Base-by-base conservation (phyloP, 2,888 invertebrate genomes). In the Drosophila engyochracea region DNA sequence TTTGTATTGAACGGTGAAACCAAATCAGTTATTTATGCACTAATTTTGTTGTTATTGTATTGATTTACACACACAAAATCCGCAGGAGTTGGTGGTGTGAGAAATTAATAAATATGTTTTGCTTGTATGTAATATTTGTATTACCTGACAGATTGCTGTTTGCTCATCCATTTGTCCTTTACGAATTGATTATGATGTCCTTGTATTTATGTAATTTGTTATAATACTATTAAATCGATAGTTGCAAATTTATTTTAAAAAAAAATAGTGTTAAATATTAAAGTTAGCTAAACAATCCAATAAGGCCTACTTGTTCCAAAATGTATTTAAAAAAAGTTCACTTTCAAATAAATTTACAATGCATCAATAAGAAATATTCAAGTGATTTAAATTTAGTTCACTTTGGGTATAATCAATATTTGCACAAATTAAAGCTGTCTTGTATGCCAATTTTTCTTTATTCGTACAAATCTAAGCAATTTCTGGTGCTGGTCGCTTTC, bases 51-150 rank as follows among this genome's bases (percentile, higher is more conserved):
- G 30, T 30, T 30, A 30, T 82, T 84, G 76, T 82, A 84, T 86
- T 80, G 78, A 84, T 74, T 82, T 76, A 86, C 76, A 67, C 66
- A 53, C 12, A 10, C 77, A 70, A 67, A 73, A 70, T 70, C 66
- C 65, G 69, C 39, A 39, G 28, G 28, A 53, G 70, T 63, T 53
- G 65, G 68, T 81, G 73, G 78, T 76, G 73, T 83, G 84, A 72
- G 83, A 79, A 85, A 85, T 87, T 85, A 87, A 83, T 87, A 83
- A 85, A 85, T 85, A 75, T 83, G 87, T 81, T 74, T 79, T 71
- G 49, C 69, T 68, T 77, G 65, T 60, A 70, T 61, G 39, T 76
- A 65, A 62, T 58, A 70, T 64, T 58, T 61, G 49, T 70, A 68
- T 66, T 57, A 53, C 51, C 68, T 33, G 33, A 33, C 33, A 71